Base-by-base conservation (phyloP, 2,888 invertebrate species). In the Orthonychiurus folsomi region DNA sequence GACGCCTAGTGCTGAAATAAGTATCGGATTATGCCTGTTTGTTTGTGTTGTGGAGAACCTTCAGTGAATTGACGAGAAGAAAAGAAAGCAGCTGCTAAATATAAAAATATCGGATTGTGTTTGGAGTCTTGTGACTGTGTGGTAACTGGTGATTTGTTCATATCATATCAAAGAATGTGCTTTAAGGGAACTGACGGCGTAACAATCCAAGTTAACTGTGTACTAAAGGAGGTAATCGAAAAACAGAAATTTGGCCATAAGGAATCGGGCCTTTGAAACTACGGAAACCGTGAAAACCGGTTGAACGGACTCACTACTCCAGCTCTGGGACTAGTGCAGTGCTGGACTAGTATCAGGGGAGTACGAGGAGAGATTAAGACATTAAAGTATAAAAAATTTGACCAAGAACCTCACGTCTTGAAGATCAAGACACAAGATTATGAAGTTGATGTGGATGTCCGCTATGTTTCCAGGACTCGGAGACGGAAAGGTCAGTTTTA, bases 401-500 rank as follows among this genome's bases (percentile, higher is more conserved):
- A 37, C 5, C 37, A 37, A 37, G n/a, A n/a, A n/a, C n/a, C n/a
- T n/a, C n/a, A n/a, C n/a, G 37, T 37, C 37, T 37, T 37, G 15
- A 37, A 5, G 37, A 37, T 37, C 37, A 37, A 37, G 37, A 37
- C 5, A 37, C 5, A 15, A 37, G 37, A 37, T 15, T 15, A 37
- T 37, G 37, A 9, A 9, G 37, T 9, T 37, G 37, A 37, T 37
- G 37, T 37, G 37, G 37, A 15, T 37, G 37, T 37, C 37, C 9
- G 15, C 5, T 37, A 37, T 15, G 37, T 9, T 37, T 5, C 15
- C 37, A 37, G 15, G 9, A 15, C 15, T 37, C 9, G n/a, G n/a
- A n/a, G 37, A 37, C 37, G 37, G 37, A 37, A 37, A 37, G 37
- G 37, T 37, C 37, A 37, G 37, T 37, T 37, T 37, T 37, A 37